These are phyloP conservation scores for Calliphora vicina DNA, from an alignment of 1,140 invertebrate genomes.

Conservation along the genomic window DNA sequence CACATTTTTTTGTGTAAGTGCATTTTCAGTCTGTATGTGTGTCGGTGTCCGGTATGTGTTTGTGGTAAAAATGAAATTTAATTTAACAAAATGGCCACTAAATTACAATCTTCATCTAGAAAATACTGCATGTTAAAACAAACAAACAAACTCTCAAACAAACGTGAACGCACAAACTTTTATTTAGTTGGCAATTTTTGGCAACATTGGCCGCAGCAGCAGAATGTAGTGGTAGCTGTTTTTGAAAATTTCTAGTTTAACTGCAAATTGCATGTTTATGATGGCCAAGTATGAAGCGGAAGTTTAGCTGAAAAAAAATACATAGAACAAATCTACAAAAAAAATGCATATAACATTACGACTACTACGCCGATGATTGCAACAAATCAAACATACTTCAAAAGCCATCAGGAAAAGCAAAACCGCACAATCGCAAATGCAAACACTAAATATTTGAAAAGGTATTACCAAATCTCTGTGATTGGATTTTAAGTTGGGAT, in stretches of 20 bases:
- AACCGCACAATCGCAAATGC: background rate
- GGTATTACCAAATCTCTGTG: background rate
- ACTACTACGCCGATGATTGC: slow-evolving; percentile 20
- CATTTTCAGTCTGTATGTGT: background rate
- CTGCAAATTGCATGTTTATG: background rate
- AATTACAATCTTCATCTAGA: slow-evolving; percentile 42
- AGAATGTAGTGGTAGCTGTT: background rate
- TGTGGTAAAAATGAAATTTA: slow-evolving; percentile 49
- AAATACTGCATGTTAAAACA: background rate
- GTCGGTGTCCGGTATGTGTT: background rate
- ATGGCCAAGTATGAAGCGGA: background rate
- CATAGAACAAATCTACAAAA: background rate
- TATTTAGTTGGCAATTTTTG: background rate
- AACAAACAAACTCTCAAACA: background rate
- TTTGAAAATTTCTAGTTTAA: background rate
- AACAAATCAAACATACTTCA: slow-evolving; percentile 41
- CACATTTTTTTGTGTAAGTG: background rate
- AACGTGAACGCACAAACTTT: background rate
- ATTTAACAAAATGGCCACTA: slow-evolving; percentile 54
- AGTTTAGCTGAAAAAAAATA: background rate
- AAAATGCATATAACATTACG: background rate
- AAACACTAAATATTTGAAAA: background rate
- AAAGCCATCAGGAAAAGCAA: slow-evolving; percentile 31
- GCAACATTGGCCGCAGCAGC: background rate
- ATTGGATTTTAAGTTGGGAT: no score